These are phyloP conservation scores for Seriola quinqueradiata DNA, from an alignment of 2,113 vertebrate genomes.

Conservation along the genomic window DNA sequence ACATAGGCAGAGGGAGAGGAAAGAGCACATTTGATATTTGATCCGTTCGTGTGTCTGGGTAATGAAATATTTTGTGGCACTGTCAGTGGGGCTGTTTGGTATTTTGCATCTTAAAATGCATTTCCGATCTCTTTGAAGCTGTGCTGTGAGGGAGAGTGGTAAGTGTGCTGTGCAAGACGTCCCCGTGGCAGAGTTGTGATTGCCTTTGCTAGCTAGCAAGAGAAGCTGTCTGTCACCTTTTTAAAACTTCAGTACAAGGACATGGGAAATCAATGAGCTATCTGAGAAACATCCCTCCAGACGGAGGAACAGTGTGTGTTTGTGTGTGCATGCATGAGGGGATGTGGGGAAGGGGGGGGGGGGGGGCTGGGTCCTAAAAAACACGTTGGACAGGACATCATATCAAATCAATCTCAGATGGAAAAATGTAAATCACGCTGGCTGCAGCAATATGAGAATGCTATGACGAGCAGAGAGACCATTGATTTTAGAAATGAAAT, in stretches of 20 bases:
- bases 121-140: slow-evolving; percentile 65
- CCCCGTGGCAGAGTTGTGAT: slow-evolving; percentile 63
- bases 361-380: slow-evolving; percentile 41
- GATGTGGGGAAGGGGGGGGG: background rate
- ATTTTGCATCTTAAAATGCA: slow-evolving; percentile 73
- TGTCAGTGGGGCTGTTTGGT: slow-evolving; percentile 67
- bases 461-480: slow-evolving; percentile 56
- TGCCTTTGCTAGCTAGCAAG: slow-evolving; percentile 48
- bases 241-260: slow-evolving; percentile 80
- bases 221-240: slow-evolving; percentile 77
- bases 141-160: slow-evolving; percentile 53
- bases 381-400: slow-evolving; percentile 60
- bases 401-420: slow-evolving; percentile 75
- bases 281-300: slow-evolving; percentile 61
- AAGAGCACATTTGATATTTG: slow-evolving; percentile 71
- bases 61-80: slow-evolving; percentile 72
- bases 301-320: slow-evolving; percentile 23
- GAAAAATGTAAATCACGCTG: slow-evolving; percentile 69
- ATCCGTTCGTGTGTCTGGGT: slow-evolving; percentile 70
- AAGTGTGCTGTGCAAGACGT: slow-evolving; percentile 27
- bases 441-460: slow-evolving; percentile 61
- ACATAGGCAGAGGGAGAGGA: slow-evolving; percentile 62
- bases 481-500: slow-evolving; percentile 77
- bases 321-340: slow-evolving; percentile 13
- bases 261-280: slow-evolving; percentile 78